Conservation (phyloP, 2,797 vertebrate species). For the Thamnophis elegans region DNA sequence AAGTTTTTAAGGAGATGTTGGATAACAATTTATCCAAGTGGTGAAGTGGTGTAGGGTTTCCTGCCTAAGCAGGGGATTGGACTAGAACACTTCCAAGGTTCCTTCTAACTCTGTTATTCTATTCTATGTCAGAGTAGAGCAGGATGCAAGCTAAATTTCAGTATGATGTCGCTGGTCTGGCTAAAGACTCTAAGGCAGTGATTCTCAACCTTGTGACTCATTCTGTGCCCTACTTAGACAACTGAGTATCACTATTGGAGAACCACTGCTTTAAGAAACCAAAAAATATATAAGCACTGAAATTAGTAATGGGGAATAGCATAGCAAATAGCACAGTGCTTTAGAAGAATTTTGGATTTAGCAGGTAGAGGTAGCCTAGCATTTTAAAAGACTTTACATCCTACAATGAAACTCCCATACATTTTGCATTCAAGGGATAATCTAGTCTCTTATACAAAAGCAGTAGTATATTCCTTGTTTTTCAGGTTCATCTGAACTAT, state of each 20-base stretch:
- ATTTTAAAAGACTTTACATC: background rate
- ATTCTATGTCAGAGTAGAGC: background rate
- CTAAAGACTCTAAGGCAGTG: background rate
- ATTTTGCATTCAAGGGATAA: background rate
- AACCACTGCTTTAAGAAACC: background rate
- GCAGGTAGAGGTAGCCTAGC: background rate
- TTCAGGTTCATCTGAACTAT: background rate
- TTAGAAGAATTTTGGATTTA: background rate
- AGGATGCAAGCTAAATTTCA: background rate
- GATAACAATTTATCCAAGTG: no score
- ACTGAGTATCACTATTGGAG: background rate
- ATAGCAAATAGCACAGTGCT: background rate
- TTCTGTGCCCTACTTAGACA: background rate
- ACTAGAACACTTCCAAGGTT: no score
- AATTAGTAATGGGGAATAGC: background rate
- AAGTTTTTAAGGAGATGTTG: no score
- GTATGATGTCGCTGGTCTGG: background rate
- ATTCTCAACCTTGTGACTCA: background rate
- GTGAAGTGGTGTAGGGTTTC: no score
- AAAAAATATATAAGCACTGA: background rate
- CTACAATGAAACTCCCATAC: background rate
- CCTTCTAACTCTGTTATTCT: no score
- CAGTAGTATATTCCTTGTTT: background rate
- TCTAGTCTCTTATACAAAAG: background rate
- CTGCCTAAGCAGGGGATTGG: no score